These are phyloP conservation scores for Mormyrus proboscirostris DNA, from an alignment of 2,797 vertebrate species.

Conservation along the genomic window DNA sequence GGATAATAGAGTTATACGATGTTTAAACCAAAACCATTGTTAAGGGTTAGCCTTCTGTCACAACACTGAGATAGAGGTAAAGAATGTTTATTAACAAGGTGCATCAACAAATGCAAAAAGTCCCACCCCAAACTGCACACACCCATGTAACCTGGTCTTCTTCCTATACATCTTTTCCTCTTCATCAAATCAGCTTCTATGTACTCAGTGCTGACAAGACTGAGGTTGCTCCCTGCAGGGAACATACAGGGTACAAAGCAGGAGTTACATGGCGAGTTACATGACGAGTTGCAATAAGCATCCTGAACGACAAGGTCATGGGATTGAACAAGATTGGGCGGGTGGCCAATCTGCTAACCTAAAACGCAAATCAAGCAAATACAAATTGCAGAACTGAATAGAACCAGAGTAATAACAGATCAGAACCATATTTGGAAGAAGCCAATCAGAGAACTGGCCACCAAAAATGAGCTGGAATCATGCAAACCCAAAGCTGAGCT, in stretches of 20 bases:
- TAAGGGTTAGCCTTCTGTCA: background rate
- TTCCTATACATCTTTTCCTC: background rate
- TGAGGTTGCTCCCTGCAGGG: background rate
- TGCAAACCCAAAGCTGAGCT: background rate
- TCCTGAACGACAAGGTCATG: background rate
- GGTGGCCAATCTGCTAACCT: background rate
- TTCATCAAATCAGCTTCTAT: background rate
- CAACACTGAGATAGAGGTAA: background rate
- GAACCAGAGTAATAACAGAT: background rate
- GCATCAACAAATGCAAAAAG: background rate
- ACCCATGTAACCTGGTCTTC: background rate
- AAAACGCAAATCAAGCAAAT: background rate
- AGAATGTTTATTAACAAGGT: background rate
- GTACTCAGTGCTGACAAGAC: background rate
- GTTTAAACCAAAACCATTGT: background rate
- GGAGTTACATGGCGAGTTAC: background rate
- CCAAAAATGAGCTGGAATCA: background rate
- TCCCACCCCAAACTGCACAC: background rate
- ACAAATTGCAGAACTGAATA: background rate
- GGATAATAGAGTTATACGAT: background rate
- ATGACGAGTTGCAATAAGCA: background rate
- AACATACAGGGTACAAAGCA: background rate
- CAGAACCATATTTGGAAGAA: background rate
- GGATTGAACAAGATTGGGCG: background rate
- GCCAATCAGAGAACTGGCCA: background rate